Evolutionary conservation across 2,797 vertebrate genomes (phyloP), one percentile per base, ranked within the genome.

Genomic region (Discoglossus pictus): DNA sequence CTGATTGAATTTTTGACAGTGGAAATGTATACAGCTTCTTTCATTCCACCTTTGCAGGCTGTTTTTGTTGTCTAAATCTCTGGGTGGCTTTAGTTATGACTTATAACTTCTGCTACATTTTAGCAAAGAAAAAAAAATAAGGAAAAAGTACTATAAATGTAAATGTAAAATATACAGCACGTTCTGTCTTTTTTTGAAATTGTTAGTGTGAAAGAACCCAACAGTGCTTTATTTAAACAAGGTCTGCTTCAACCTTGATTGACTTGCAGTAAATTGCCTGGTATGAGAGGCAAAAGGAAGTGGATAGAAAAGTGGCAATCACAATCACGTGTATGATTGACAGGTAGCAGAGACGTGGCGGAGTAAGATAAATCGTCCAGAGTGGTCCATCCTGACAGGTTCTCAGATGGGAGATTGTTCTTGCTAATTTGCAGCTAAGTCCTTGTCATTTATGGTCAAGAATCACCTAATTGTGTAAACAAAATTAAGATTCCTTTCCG

Each of bases 311-410:
- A 89, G 86, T 88, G 87, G 88, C 88, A 89, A 88, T 91, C 87
- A 89, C 83, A 75, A 86, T 88, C 88, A 80, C 72, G 42, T 88
- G 84, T 84, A 63, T 91, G 90, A 91, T 88, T 90, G 90, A 90
- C 88, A 90, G 88, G 87, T 84, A 89, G 84, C 87, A 86, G 88
- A 87, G 87, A 90, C 89, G 85, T 86, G 83, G 84, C 83, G 76
- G 84, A 88, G 86, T 88, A 86, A 90, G 87, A 91, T 89, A 90
- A 91, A 91, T 91, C 89, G 88, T 87, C 87, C 87, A 87, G 83
- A 82, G 80, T 86, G 86, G 81, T 83, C 88, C 86, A 80, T 87
- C 84, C 87, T 90, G 88, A 90, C 89, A 91, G 87, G 81, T 88
- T 80, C 80, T 80, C 82, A 90, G 87, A 91, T 86, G 82, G 86